Evolutionary conservation across 1,140 invertebrate genomes (phyloP).

Genomic region (Orius laevigatus): DNA sequence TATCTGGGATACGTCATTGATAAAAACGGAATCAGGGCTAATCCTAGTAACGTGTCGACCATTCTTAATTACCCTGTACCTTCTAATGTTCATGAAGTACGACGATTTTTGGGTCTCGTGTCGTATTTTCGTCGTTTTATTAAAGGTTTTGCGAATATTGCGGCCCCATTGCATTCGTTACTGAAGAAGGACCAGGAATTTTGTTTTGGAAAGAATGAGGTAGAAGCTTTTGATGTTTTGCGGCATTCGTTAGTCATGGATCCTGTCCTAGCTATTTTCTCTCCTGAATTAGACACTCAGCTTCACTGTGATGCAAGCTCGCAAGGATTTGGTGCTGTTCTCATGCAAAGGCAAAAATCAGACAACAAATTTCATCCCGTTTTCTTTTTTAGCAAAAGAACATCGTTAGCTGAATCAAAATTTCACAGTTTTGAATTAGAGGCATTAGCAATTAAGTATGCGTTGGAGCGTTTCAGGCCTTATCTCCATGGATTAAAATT

Average conservation of each 20-base stretch:
- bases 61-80: slow-evolving; percentile 16
- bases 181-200: slow-evolving; percentile 18
- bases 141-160: slow-evolving; percentile 18
- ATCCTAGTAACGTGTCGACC: slow-evolving; percentile 1
- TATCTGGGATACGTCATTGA: slow-evolving; percentile 19
- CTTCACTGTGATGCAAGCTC: slow-evolving; percentile 12
- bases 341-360: slow-evolving; percentile 22
- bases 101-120: slow-evolving; percentile 19
- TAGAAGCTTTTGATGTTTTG: slow-evolving; percentile 17
- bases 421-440: slow-evolving; percentile 32
- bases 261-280: slow-evolving; percentile 18
- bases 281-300: slow-evolving; percentile 16
- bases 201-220: slow-evolving; percentile 9
- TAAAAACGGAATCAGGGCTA: slow-evolving; percentile 3
- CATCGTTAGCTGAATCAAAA: slow-evolving; percentile 26
- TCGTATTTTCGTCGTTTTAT: slow-evolving; percentile 22
- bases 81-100: slow-evolving; percentile 17
- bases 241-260: slow-evolving; percentile 13
- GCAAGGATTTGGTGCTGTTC: slow-evolving; percentile 20
- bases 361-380: slow-evolving; percentile 25
- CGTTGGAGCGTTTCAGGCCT: slow-evolving; percentile 30
- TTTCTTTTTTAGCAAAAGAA: slow-evolving; percentile 28
- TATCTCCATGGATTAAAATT: slow-evolving; percentile 29
- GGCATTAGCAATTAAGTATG: slow-evolving; percentile 31
- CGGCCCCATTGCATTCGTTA: slow-evolving; percentile 20